phyloP scores from a whole-genome alignment of 2,888 invertebrate genomes.

The Aquatica leii region DNA sequence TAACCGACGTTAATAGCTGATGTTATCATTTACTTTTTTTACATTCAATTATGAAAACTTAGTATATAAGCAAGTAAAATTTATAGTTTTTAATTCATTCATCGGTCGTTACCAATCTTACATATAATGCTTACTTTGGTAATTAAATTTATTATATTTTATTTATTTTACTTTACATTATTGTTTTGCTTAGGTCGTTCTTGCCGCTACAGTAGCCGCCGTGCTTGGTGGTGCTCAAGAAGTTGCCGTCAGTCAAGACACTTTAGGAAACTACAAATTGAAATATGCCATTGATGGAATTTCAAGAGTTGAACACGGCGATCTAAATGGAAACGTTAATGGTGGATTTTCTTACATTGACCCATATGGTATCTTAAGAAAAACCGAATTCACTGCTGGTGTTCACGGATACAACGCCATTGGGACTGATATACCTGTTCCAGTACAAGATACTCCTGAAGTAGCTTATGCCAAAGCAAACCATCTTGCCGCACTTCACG shows the following conservation, averaged over 20 bases:
- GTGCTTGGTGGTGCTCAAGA: conserved; percentile 15
- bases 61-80: conserved; percentile 1
- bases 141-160: too few relatives aligned
- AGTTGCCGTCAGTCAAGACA: conserved; percentile 38
- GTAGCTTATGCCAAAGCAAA: conserved; percentile 39
- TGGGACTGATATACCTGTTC: too few relatives aligned
- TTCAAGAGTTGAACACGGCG: conserved; percentile 38
- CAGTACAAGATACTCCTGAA: too few relatives aligned
- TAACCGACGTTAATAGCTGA: background rate
- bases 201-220: conserved; percentile 21
- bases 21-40: background rate
- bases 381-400: conserved; percentile 35
- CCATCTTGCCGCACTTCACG: conserved; percentile 30
- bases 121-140: too few relatives aligned
- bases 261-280: conserved; percentile 42
- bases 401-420: too few relatives aligned
- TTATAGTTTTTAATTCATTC: too few relatives aligned
- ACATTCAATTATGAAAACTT: background rate
- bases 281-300: conserved; percentile 32
- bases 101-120: too few relatives aligned
- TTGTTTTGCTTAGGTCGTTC: conserved; percentile 9
- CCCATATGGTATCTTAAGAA: conserved; percentile 34
- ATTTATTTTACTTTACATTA: too few relatives aligned
- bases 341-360: too few relatives aligned
- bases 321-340: conserved; percentile 38